Percentiles rank a stretch among this genome's conserved stretches.
Evolutionary conservation across 2,888 invertebrate species (phyloP).

Genomic region (Herminia tarsipennalis): DNA sequence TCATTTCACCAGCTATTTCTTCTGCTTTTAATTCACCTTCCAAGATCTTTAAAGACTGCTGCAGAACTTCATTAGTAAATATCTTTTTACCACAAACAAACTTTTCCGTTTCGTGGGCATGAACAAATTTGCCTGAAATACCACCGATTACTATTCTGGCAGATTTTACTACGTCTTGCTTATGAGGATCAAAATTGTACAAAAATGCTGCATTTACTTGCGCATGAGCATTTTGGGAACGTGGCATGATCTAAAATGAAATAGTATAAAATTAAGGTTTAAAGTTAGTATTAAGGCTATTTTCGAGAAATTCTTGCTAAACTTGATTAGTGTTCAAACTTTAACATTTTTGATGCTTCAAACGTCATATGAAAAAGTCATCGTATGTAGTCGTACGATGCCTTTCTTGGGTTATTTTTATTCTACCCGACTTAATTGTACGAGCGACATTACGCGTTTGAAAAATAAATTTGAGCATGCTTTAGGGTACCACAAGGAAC

Average conservation of each 20-base stretch:
- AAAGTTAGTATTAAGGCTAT: no score
- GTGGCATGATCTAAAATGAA: slow-evolving; percentile 88
- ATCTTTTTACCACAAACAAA: slow-evolving; percentile 62
- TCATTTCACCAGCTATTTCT: slow-evolving; percentile 83
- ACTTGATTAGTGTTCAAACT: no score
- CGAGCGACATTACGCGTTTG: no score
- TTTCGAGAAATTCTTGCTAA: no score
- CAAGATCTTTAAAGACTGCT: slow-evolving; percentile 82
- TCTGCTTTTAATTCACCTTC: slow-evolving; percentile 77
- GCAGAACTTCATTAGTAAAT: slow-evolving; percentile 77
- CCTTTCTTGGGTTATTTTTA: no score
- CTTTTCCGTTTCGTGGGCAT: slow-evolving; percentile 86
- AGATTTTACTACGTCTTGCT: slow-evolving; percentile 56
- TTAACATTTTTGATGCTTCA: no score
- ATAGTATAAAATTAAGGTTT: no score
- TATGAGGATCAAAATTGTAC: slow-evolving; percentile 77
- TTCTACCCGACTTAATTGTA: no score
- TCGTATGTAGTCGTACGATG: no score
- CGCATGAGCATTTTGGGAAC: slow-evolving; percentile 91
- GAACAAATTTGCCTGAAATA: slow-evolving; percentile 79
- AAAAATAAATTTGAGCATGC: no score
- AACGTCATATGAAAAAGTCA: no score
- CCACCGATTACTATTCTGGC: slow-evolving; percentile 88
- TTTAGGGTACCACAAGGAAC: no score
- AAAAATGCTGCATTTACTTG: slow-evolving; percentile 91